These are phyloP conservation scores for Sericinus montela DNA, from an alignment of 2,888 invertebrate species.

Conservation along the genomic window DNA sequence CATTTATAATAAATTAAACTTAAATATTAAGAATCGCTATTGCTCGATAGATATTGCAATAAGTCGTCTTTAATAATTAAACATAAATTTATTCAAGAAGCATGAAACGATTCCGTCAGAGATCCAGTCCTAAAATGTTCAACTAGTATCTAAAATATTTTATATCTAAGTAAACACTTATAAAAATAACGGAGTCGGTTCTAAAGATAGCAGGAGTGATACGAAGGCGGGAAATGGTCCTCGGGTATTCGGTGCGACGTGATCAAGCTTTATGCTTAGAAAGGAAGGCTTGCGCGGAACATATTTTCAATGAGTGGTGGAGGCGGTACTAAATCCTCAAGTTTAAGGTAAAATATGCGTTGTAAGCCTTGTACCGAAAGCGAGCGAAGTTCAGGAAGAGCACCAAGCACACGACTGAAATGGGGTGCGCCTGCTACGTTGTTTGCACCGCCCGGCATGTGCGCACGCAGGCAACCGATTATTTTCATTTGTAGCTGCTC, in stretches of 20 bases:
- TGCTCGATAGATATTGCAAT: slow-evolving; percentile 38
- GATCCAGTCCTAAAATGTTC: slow-evolving; percentile 69
- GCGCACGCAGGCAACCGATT: slow-evolving; percentile 95
- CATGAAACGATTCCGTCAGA: slow-evolving; percentile 70
- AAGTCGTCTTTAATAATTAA: slow-evolving; percentile 46
- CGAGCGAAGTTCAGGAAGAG: slow-evolving; percentile 94
- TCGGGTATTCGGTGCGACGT: slow-evolving; percentile 35
- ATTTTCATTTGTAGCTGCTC: slow-evolving; percentile 98
- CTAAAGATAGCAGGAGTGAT: slow-evolving; percentile 52
- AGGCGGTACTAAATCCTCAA: slow-evolving; percentile 94
- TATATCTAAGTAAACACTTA: slow-evolving; percentile 66
- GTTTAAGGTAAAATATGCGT: slow-evolving; percentile 95
- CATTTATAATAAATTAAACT: slow-evolving; percentile 72
- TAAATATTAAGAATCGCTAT: slow-evolving; percentile 39
- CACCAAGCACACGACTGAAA: slow-evolving; percentile 94
- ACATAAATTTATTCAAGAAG: slow-evolving; percentile 33
- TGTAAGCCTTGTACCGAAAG: slow-evolving; percentile 96
- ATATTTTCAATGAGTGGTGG: slow-evolving; percentile 96
- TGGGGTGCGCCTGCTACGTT: slow-evolving; percentile 95
- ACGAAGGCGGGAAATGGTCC: slow-evolving; percentile 70
- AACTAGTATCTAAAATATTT: slow-evolving; percentile 70
- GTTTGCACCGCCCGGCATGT: slow-evolving; percentile 93
- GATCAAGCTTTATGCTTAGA: slow-evolving; percentile 75
- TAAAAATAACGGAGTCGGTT: slow-evolving; percentile 74
- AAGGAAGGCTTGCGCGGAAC: slow-evolving; percentile 96